These are phyloP conservation scores for Noctua comes DNA, from an alignment of 2,888 invertebrate genomes.

Conservation along the genomic window DNA sequence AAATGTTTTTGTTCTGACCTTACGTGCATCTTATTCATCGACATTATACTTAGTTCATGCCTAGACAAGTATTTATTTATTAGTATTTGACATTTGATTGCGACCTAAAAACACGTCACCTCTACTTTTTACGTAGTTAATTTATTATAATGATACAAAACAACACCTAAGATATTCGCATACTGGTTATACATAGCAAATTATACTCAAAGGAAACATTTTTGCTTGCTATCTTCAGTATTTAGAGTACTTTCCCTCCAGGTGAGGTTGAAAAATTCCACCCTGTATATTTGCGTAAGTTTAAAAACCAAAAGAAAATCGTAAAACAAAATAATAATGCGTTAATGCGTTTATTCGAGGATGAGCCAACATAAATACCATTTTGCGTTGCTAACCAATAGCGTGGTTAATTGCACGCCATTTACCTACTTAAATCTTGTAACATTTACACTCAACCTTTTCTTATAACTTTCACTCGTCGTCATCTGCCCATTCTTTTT, in stretches of 20 bases:
- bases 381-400: slow-evolving; percentile 44
- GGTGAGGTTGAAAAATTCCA: too few relatives aligned
- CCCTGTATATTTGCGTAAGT: slow-evolving; percentile 11
- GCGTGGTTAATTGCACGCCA: slow-evolving; percentile 61
- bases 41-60: slow-evolving; percentile 10
- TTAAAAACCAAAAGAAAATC: slow-evolving; percentile 40
- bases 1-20: slow-evolving; percentile 44
- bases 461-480: slow-evolving; percentile 58
- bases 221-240: too few relatives aligned
- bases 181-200: neutral
- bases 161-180: neutral
- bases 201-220: too few relatives aligned
- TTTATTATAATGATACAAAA: neutral
- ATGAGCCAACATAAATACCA: slow-evolving; percentile 53
- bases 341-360: slow-evolving; percentile 39
- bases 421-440: slow-evolving; percentile 65
- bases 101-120: slow-evolving; percentile 37
- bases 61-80: slow-evolving; percentile 25
- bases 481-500: slow-evolving; percentile 33
- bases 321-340: slow-evolving; percentile 35
- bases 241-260: too few relatives aligned
- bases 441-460: slow-evolving; percentile 63
- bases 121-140: slow-evolving; percentile 18
- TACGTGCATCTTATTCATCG: slow-evolving; percentile 21
- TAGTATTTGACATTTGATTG: slow-evolving; percentile 44